Percentiles rank a stretch among this genome's conserved stretches.
Conservation (phyloP, 1,140 invertebrate genomes). For the Ephestia elutella region DNA sequence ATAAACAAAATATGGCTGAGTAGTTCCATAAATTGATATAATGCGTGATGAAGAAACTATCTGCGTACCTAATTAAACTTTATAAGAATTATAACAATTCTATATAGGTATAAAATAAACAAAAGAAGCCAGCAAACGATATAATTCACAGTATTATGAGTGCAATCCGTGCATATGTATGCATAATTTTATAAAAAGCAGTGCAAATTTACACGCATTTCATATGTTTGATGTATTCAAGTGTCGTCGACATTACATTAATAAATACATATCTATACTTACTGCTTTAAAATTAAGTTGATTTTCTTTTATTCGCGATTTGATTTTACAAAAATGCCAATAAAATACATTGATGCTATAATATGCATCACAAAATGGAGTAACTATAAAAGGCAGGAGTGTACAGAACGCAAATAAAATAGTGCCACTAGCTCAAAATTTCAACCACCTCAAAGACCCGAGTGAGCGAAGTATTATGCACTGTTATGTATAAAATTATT, state of each 20-base stretch:
- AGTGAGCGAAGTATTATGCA: constrained; percentile 17
- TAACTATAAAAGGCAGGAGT: too few relatives aligned
- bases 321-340: too few relatives aligned
- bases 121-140: constrained; percentile 52
- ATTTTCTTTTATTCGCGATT: too few relatives aligned
- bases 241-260: too few relatives aligned
- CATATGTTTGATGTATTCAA: constrained; percentile 12
- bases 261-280: too few relatives aligned
- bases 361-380: too few relatives aligned
- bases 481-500: constrained; percentile 40
- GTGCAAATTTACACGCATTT: constrained; percentile 58
- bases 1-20: not conserved
- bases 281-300: too few relatives aligned
- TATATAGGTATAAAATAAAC: constrained; percentile 32
- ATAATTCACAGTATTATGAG: constrained; percentile 38
- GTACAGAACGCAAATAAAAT: constrained; percentile 7
- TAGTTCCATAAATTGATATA: not conserved
- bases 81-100: constrained; percentile 14
- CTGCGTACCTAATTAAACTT: not conserved
- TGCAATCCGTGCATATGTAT: constrained; percentile 57
- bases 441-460: constrained; percentile 23
- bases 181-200: constrained; percentile 59
- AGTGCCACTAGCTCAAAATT: constrained; percentile 5
- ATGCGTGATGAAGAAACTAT: not conserved
- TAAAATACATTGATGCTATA: too few relatives aligned